phyloP scores from a whole-genome alignment of 2,888 invertebrate genomes.

The Achlya flavicornis region DNA sequence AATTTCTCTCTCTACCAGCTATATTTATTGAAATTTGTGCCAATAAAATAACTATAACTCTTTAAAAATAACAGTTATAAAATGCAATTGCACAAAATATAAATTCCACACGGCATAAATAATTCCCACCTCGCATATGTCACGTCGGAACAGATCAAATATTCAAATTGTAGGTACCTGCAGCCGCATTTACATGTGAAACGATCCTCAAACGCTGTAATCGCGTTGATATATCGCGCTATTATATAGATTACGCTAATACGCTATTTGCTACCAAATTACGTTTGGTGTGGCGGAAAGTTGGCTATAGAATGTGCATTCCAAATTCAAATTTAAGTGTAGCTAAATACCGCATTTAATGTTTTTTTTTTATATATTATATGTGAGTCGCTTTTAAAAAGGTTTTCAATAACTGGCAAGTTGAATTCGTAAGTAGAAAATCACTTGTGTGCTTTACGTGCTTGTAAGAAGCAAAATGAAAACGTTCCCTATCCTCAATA shows the following conservation, averaged over 20 bases:
- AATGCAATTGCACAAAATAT: no score
- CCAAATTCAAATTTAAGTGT: neutral
- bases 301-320: neutral
- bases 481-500: no score
- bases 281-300: neutral
- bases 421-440: no score
- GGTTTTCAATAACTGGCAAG: no score
- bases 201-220: slow-evolving; percentile 29
- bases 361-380: no score
- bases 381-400: no score
- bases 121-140: neutral
- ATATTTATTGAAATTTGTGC: no score
- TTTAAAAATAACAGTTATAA: no score
- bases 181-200: slow-evolving; percentile 32
- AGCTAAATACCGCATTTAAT: neutral
- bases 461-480: no score
- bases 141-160: neutral
- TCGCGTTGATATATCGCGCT: slow-evolving; percentile 30
- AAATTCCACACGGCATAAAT: neutral
- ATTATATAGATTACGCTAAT: slow-evolving; percentile 22
- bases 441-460: no score
- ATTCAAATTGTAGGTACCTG: slow-evolving; percentile 7
- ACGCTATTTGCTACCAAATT: slow-evolving; percentile 1
- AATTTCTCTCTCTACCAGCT: no score
- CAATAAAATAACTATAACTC: no score